Conservation (phyloP, 2,888 invertebrate species). For the Magallana nippona region DNA sequence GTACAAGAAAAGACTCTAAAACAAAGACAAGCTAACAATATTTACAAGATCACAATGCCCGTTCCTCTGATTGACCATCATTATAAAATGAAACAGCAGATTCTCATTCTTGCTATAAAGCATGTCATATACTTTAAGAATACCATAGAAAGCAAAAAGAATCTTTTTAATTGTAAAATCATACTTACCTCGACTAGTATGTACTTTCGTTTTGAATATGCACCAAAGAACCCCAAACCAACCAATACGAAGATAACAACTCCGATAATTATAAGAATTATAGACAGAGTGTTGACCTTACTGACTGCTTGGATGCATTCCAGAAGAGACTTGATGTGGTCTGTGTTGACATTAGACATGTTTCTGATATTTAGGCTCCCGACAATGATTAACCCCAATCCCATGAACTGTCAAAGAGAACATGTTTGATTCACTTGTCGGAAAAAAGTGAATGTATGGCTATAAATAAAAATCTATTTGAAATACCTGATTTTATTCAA, state of each 20-base stretch:
- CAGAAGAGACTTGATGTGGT: slow-evolving; percentile 36
- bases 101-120: no score
- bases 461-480: no score
- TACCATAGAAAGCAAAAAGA: no score
- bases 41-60: no score
- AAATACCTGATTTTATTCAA: no score
- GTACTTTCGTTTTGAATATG: slow-evolving; percentile 25
- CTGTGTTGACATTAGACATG: background rate
- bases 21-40: no score
- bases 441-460: no score
- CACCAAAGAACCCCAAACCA: slow-evolving; percentile 19
- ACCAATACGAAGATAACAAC: background rate
- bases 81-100: no score
- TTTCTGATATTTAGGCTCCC: slow-evolving; percentile 26
- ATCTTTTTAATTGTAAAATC: no score
- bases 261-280: slow-evolving; percentile 38
- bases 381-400: background rate
- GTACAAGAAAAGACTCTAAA: no score
- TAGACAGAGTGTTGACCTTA: slow-evolving; percentile 12
- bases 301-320: slow-evolving; percentile 16
- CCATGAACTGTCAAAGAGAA: slow-evolving; percentile 29
- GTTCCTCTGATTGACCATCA: no score
- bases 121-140: no score
- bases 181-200: slow-evolving; percentile 36
- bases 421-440: background rate